Evolutionary conservation across 1,140 invertebrate genomes (phyloP), one percentile per base, ranked within the genome.

Genomic region (Meloidogyne hapla): DNA sequence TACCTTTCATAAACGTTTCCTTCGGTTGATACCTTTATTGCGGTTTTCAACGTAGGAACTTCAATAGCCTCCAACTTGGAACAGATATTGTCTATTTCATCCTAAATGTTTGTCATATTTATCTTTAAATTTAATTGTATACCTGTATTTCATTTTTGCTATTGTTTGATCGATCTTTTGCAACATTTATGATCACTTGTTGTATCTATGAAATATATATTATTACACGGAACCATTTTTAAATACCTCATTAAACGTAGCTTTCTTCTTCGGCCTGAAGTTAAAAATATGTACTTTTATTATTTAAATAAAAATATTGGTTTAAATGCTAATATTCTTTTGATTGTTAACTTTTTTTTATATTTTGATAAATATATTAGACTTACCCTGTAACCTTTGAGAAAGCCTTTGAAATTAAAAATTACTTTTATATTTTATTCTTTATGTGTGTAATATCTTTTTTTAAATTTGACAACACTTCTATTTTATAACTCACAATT

Each of bases 231-330:
- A 13, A 42, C 9, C 9, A 42, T 42, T 12, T 2, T 42, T 4
- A 2, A 42, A 42, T 1, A 86, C 85, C 70, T 86, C 85, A 12
- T 77, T 69, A 72, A 87, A 86, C 23, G 73, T 86, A 1, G 83
- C 77, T 75, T 87, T 87, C 77, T 87, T 86, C 66, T 87, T 87
- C 1, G 86, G 79, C 10, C 83, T 84, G 26, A 25, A 84, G 74
- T n/a, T 67, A 42, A 42, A 4, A 63, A 67, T 28, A 33, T 33
- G 4, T 33, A 8, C 33, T 33, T 33, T 6, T 33, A 33, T 33
- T 33, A 33, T 33, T 6, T 33, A 33, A 2, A 33, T 33, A 6
- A n/a, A n/a, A n/a, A n/a, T n/a, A n/a, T n/a, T n/a, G n/a, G n/a
- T n/a, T n/a, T n/a, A n/a, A n/a, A n/a, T n/a, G n/a, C n/a, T n/a